Percentiles rank a stretch among this genome's conserved stretches.
Evolutionary conservation across 2,113 vertebrate species (phyloP).

Genomic region (Nibea coibor): DNA sequence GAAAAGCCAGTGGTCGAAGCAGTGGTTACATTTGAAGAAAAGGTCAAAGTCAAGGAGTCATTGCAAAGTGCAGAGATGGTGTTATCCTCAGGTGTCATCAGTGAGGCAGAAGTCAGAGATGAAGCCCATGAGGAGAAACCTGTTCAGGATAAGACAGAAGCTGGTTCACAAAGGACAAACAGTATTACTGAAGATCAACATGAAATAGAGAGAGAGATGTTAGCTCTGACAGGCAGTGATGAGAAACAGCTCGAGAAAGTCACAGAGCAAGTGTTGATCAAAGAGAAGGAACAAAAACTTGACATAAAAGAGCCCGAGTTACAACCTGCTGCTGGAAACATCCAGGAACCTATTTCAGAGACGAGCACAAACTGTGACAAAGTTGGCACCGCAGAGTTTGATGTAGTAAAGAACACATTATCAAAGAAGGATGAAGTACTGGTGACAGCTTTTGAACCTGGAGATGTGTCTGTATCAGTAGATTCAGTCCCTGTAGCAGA

Average conservation of each 20-base stretch:
- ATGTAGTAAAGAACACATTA: conserved; percentile 36
- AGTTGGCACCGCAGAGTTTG: conserved; percentile 27
- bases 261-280: conserved; percentile 45
- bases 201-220: conserved; percentile 19
- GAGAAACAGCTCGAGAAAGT: conserved; percentile 28
- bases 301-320: conserved; percentile 55
- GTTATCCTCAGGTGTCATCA: conserved; percentile 35
- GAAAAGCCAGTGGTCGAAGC: not conserved
- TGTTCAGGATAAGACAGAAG: conserved; percentile 17
- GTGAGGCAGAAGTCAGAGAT: conserved; percentile 39
- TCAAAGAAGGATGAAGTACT: conserved; percentile 43
- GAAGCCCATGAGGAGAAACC: conserved; percentile 24
- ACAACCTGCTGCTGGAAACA: conserved; percentile 48
- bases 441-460: conserved; percentile 44
- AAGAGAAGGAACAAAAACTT: conserved; percentile 46
- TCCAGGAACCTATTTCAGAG: conserved; percentile 58
- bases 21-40: conserved; percentile 29
- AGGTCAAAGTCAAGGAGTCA: conserved; percentile 24
- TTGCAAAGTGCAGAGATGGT: conserved; percentile 24
- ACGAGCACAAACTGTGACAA: conserved; percentile 30
- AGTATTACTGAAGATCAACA: conserved; percentile 45
- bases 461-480: conserved; percentile 39
- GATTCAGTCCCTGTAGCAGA: conserved; percentile 62
- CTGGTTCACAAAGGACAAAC: conserved; percentile 28
- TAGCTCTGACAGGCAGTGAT: conserved; percentile 15